A percentile compares a stretch with the other conserved stretches of the same genome.
Evolutionary conservation across 2,113 vertebrate genomes (phyloP).

Genomic region (Pangasianodon gigas): DNA sequence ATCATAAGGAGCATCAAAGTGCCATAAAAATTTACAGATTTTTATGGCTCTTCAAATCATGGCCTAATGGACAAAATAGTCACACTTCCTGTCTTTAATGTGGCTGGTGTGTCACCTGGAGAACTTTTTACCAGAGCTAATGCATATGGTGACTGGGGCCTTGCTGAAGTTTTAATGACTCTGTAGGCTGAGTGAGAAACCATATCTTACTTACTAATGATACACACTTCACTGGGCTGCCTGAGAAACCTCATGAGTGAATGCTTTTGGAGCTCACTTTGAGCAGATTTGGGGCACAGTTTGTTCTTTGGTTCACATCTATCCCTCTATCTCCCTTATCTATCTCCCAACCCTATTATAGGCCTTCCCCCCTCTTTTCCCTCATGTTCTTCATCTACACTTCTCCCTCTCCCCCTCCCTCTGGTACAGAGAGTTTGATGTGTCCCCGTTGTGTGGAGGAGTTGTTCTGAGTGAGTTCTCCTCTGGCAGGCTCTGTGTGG

Average conservation of each 20-base stretch:
- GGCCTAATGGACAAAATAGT: conserved; percentile 38
- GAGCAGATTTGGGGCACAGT: not conserved
- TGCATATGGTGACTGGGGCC: not conserved
- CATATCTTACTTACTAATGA: conserved; percentile 16
- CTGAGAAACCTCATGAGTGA: not conserved
- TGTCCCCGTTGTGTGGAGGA: conserved; percentile 23
- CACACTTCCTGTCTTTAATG: conserved; percentile 43
- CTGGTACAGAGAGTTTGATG: conserved; percentile 23
- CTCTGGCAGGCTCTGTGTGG: conserved; percentile 33
- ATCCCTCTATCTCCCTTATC: not conserved
- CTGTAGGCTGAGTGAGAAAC: not conserved
- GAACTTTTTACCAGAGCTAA: conserved; percentile 25
- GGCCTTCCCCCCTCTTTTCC: not conserved
- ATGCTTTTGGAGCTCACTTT: not conserved
- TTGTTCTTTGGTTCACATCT: not conserved
- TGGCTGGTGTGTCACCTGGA: conserved; percentile 30
- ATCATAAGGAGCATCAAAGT: conserved; percentile 42
- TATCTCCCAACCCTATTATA: not conserved
- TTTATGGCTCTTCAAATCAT: conserved; percentile 43
- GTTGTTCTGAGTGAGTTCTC: conserved; percentile 21
- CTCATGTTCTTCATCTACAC: not conserved
- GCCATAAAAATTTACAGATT: conserved; percentile 25
- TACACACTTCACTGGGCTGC: not conserved
- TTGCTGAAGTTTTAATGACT: not conserved
- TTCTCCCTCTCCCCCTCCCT: not conserved